Percentiles rank a stretch among this genome's conserved stretches.
These are phyloP conservation scores for Coregonus clupeaformis DNA, from an alignment of 2,113 vertebrate genomes.

Conservation along the genomic window DNA sequence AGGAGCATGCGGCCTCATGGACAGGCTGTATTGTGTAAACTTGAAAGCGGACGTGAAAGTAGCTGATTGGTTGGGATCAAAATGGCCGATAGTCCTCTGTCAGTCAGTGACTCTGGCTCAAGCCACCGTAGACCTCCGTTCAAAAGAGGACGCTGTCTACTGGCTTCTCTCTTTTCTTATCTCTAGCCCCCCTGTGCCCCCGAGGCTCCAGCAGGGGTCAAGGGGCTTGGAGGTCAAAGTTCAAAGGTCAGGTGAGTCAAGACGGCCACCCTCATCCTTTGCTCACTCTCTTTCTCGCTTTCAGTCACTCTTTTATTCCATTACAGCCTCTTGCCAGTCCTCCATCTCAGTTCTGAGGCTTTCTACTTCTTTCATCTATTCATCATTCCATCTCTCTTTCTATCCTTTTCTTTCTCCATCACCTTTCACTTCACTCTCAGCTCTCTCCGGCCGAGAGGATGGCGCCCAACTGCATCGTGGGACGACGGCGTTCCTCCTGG, in stretches of 20 bases:
- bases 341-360: too few relatives aligned
- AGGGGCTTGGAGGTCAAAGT: slow-evolving; percentile 2
- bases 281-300: background rate
- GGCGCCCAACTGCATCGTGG: slow-evolving; percentile 8
- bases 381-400: background rate
- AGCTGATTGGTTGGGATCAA: slow-evolving; percentile 49
- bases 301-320: background rate
- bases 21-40: slow-evolving; percentile 61
- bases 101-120: slow-evolving; percentile 37
- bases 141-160: slow-evolving; percentile 37
- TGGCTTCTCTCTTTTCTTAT: background rate
- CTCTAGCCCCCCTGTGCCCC: slow-evolving; percentile 14
- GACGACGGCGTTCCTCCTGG: background rate
- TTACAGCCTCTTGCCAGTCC: slow-evolving; percentile 11
- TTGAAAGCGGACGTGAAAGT: slow-evolving; percentile 38
- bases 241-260: slow-evolving; percentile 16
- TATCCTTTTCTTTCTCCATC: background rate
- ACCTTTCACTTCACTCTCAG: too few relatives aligned
- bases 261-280: slow-evolving; percentile 4
- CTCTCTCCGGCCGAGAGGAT: background rate
- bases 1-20: slow-evolving; percentile 55
- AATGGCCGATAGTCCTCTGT: slow-evolving; percentile 42
- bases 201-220: slow-evolving; percentile 34
- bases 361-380: too few relatives aligned
- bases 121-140: slow-evolving; percentile 35